Evolutionary conservation across 2,797 vertebrate genomes (phyloP).

Genomic region (Capromys pilorides): DNA sequence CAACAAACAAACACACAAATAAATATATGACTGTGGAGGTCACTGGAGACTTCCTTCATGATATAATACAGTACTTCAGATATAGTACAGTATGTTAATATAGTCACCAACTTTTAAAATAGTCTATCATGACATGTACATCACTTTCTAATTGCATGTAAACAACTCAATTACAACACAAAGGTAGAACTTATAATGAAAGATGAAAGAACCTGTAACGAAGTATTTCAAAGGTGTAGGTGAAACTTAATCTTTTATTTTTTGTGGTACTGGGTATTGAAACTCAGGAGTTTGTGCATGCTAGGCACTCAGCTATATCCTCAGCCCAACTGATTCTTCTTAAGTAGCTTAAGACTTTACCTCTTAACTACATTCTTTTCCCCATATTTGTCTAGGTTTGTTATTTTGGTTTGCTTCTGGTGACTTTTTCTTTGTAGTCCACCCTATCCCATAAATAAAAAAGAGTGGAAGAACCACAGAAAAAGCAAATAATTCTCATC

Average conservation of each 20-base stretch:
- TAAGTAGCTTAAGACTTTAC: slow-evolving; percentile 24
- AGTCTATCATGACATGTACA: neutral
- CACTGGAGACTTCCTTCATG: neutral
- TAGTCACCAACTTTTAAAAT: neutral
- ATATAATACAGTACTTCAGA: neutral
- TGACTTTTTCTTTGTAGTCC: neutral
- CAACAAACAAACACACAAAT: neutral
- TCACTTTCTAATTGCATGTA: neutral
- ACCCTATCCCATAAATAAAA: neutral
- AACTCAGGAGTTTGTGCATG: too few relatives aligned
- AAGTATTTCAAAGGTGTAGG: neutral
- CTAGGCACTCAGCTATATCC: too few relatives aligned
- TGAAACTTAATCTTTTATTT: neutral
- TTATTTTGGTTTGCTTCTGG: neutral
- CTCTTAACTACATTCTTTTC: neutral
- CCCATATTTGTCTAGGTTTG: neutral
- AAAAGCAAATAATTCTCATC: slow-evolving; percentile 5
- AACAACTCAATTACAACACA: neutral
- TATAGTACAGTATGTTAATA: neutral
- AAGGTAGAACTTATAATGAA: neutral
- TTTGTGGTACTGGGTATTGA: too few relatives aligned
- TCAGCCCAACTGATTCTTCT: neutral
- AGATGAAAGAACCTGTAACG: neutral
- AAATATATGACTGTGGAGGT: neutral
- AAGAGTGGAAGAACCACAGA: neutral